Conservation (phyloP, 2,797 vertebrate genomes). For the Valencia hispanica region DNA sequence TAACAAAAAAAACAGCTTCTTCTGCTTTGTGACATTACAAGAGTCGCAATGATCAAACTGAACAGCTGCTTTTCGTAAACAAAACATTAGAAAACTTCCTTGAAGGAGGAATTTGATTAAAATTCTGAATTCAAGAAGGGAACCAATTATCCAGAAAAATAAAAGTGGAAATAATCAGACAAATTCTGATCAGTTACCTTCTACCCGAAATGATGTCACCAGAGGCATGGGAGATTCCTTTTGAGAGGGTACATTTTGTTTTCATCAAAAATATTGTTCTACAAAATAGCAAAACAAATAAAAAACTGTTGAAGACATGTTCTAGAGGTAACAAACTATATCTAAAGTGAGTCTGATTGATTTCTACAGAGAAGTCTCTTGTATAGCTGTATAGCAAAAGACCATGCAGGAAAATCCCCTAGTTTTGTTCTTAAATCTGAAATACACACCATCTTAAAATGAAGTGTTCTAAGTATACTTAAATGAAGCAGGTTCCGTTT, state of each 20-base stretch:
- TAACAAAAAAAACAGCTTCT: neutral
- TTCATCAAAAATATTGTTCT: neutral
- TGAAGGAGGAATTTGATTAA: no score
- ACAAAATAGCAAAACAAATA: neutral
- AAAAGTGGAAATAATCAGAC: neutral
- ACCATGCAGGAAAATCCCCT: neutral
- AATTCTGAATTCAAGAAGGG: no score
- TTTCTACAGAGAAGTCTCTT: neutral
- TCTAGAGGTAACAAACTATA: neutral
- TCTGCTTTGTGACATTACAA: neutral
- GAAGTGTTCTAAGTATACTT: constrained; percentile 6
- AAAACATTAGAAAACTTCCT: neutral
- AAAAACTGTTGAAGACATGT: neutral
- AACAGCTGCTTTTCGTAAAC: neutral
- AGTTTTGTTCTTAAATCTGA: neutral
- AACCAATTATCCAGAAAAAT: no score
- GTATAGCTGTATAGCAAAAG: neutral
- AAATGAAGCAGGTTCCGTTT: constrained; percentile 13
- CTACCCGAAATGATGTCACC: neutral
- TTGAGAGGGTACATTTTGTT: neutral
- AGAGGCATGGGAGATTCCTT: neutral
- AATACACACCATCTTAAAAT: neutral
- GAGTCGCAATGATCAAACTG: neutral
- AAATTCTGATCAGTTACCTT: neutral
- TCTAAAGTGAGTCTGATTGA: neutral